These are phyloP conservation scores for Dipus sagitta DNA, from an alignment of 2,797 vertebrate species.

Conservation along the genomic window DNA sequence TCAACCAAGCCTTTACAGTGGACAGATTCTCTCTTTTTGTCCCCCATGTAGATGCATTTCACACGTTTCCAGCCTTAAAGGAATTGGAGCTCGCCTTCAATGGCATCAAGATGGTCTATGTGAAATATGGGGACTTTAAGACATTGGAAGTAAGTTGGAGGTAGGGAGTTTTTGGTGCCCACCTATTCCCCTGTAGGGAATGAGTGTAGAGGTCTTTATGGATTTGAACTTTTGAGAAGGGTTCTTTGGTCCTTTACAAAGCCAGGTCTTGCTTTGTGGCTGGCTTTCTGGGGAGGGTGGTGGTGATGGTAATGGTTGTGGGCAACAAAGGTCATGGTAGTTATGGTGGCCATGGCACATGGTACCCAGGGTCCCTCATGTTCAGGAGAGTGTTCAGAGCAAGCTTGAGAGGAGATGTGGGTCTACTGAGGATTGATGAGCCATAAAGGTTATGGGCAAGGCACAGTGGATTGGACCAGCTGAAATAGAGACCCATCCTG, in stretches of 20 bases:
- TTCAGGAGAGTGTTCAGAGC: not conserved
- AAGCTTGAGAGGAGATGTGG: slow-evolving; percentile 26
- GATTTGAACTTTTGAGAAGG: slow-evolving; percentile 30
- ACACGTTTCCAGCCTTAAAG: slow-evolving; percentile 89
- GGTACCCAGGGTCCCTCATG: not conserved
- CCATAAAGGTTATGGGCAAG: slow-evolving; percentile 23
- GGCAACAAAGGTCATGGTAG: not conserved
- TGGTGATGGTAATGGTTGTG: not conserved
- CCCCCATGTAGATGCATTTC: slow-evolving; percentile 88
- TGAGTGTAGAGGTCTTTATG: not conserved
- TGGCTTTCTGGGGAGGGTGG: not conserved
- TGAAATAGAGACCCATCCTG: not conserved
- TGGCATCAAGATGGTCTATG: slow-evolving; percentile 85
- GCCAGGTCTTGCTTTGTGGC: not conserved
- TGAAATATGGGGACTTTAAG: slow-evolving; percentile 89
- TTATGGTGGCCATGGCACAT: not conserved
- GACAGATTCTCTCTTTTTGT: slow-evolving; percentile 21
- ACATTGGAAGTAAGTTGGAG: slow-evolving; percentile 90
- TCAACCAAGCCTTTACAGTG: slow-evolving; percentile 5
- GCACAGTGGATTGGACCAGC: not conserved
- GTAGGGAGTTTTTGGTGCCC: slow-evolving; percentile 63
- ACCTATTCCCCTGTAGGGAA: slow-evolving; percentile 9
- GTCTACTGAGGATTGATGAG: not conserved
- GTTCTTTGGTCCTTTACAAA: not conserved
- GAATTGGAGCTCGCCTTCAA: slow-evolving; percentile 92